Evolutionary conservation across 1,140 invertebrate genomes (phyloP), one percentile per base, ranked within the genome.

Genomic region (Apis dorsata): DNA sequence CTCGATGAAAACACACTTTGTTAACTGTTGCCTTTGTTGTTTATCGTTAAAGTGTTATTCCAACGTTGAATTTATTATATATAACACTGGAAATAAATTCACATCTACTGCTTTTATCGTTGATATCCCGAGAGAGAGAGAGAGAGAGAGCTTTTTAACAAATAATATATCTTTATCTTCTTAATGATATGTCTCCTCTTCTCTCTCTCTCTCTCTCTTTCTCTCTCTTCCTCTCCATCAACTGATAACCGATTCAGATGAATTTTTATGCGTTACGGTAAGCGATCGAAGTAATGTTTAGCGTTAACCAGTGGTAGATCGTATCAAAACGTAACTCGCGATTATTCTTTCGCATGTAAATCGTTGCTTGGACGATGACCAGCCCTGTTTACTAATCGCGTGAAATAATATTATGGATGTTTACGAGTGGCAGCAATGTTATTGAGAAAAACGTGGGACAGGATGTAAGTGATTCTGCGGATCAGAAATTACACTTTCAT

Each of bases 401-500:
- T 21, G 80, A 77, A 82, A 68, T 69, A 77, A 62, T 24, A 70
- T 77, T 62, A 69, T 15, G 13, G 24, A 17, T 55, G 49, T 62
- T 82, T 62, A 77, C 21, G 44, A 57, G 74, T 9, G 21, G 24
- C 78, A 21, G 49, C 4, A 19, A 15, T 21, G 68, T 63, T 44
- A 53, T 51, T 8, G 15, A 86, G 81, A 86, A 72, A 79, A 86
- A 88, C 82, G 78, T 68, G 86, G 53, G 70, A 87, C 85, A 85
- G 79, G 83, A 88, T 84, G 79, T 78, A 68, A 87, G 75, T 80
- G 83, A 87, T 88, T 87, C 65, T 51, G 72, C 44, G 79, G 86
- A 85, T 85, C 86, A 82, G 87, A 87, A 86, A 88, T 88, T 88
- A 87, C 82, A 63, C 86, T 84, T 85, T 81, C 79, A 87, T 69